Base-by-base conservation (phyloP, 2,888 invertebrate species). In the Phoronis australis region DNA sequence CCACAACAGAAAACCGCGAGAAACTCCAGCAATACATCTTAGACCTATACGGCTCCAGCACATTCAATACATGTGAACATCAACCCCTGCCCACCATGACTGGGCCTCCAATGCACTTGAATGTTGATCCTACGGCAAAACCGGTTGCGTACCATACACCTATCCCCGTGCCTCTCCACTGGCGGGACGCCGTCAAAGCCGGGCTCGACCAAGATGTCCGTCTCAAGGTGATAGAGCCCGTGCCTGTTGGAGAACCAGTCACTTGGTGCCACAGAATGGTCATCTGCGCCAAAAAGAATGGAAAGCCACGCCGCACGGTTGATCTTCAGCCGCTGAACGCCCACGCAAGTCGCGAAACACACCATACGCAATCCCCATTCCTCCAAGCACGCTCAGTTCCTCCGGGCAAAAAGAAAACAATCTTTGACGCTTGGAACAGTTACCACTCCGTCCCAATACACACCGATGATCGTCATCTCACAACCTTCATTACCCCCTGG, bases 281-380 rank as follows among this genome's bases (percentile, higher is more conserved):
- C 4, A 48, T 59, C 1, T 61, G 58, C 37, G 52, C 56, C 1
- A 60, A 55, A 42, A 60, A 57, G 45, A 27, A 18, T 51, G 48
- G 42, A 54, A n/a, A n/a, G n/a, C n/a, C n/a, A n/a, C n/a, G n/a
- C n/a, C n/a, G n/a, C n/a, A n/a, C n/a, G n/a, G n/a, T 63, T 9
- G 64, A 65, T 47, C 51, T 64, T 40, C 62, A 65, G 37, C 38
- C 62, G 1, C 57, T 62, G 6, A 65, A 62, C 26, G 42, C 40
- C 2, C 54, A 59, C 47, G 57, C 56, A 0, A 41, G 42, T 1
- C 24, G 60, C 2, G 60, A 61, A 37, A 61, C 57, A 1, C 59
- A 55, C 41, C 54, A 61, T 50, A 59, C 56, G 5, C 56, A 49
- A 25, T 59, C 57, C 3, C 54, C 60, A 9, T 62, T 62, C 49